Base-by-base conservation (phyloP, 2,113 vertebrate species). In the Nymphicus hollandicus region DNA sequence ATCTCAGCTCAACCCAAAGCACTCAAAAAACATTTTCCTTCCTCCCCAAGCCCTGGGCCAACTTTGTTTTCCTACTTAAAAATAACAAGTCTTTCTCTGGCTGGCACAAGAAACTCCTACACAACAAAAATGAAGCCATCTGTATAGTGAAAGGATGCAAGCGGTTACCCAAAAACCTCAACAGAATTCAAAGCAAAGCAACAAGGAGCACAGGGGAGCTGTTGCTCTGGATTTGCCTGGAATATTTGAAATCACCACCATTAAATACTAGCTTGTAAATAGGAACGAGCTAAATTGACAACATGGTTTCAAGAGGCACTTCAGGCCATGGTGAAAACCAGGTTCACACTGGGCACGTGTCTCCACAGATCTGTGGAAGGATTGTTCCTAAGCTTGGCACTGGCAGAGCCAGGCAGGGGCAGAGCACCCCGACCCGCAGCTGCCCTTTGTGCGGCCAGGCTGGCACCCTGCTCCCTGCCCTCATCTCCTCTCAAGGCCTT, bases 41-140 rank as follows among this genome's bases (percentile, higher is more conserved):
- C 61, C 47, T 81, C 77, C 33, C 28, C 64, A 37, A 80, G 66
- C 41, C 44, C 60, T 43, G 46, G 39, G 52, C 58, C 81, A 90
- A 43, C 9, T 82, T 47, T 80, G 31, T 68, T 96, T 89, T 88
- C 43, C 13, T 72, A 13, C 53, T 78, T 83, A 73, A 82, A 91
- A 91, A 35, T 83, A 87, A 8, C 16, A 2, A 64, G 55, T 86
- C 80, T 95, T 84, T 93, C 91, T 82, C 83, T 93, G 86, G 49
- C 91, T 95, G 82, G 83, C 92, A 89, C 68, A 79, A 66, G 86
- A 80, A 87, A 91, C 85, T 73, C 88, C 93, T 43, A 88, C 77
- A 66, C 81, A 73, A 91, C 35, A 81, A 79, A 88, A 93, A 64
- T 0, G 3, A 83, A 91, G 43, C 81, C 89, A 87, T 91, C 92